Percentiles rank a stretch among this genome's conserved stretches.
Conservation (phyloP, 2,113 vertebrate species). For the Lutjanus erythropterus region DNA sequence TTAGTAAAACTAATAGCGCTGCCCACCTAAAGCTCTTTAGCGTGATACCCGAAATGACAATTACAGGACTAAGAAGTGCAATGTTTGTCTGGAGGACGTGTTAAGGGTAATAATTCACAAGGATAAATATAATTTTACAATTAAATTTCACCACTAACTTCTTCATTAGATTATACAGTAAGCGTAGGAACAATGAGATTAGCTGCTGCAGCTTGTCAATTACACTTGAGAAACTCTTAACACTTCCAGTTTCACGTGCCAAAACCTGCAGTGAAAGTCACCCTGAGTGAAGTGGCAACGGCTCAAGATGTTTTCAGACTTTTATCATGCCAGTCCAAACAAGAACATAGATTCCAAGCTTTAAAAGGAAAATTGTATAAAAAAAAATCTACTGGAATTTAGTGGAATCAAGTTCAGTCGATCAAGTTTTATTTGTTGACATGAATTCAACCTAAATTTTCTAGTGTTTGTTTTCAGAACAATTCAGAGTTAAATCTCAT, state of each 20-base stretch:
- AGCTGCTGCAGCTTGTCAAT: constrained; percentile 22
- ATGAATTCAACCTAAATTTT: too few species aligned
- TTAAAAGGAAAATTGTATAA: too few species aligned
- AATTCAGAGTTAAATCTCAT: too few species aligned
- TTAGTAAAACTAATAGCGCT: constrained; percentile 48
- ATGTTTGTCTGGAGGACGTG: constrained; percentile 24
- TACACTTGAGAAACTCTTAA: background rate
- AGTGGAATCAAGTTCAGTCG: too few species aligned
- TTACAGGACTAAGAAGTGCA: constrained; percentile 40
- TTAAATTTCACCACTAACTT: constrained; percentile 6
- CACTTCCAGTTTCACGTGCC: background rate
- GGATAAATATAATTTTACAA: constrained; percentile 27
- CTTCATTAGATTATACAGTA: constrained; percentile 19
- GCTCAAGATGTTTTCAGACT: constrained; percentile 6
- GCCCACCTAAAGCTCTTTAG: constrained; percentile 55
- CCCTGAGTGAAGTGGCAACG: background rate
- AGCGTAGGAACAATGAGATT: constrained; percentile 9
- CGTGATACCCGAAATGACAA: constrained; percentile 45
- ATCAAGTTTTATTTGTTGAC: too few species aligned
- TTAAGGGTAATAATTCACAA: constrained; percentile 1
- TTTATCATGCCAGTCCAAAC: background rate
- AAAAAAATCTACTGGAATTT: too few species aligned
- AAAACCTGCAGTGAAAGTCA: constrained; percentile 20
- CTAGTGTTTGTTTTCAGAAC: too few species aligned
- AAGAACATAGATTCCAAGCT: too few species aligned